phyloP scores from a whole-genome alignment of 30 jellyfish, hydroid and myxozoan genomes.

The Clytia hemisphaerica region DNA sequence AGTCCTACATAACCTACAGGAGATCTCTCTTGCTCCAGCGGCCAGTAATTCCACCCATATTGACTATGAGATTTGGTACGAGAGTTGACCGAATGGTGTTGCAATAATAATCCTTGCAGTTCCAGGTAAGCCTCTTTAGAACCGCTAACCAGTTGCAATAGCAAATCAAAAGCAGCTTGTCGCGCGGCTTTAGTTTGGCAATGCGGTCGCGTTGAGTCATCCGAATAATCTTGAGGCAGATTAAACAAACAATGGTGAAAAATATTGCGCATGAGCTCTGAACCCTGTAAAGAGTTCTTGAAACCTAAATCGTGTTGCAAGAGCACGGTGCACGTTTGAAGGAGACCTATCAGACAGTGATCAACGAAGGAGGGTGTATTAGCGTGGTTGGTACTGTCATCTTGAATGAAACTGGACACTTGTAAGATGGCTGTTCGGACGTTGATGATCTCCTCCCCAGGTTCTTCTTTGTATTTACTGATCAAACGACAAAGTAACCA shows the following conservation, averaged over 20 bases:
- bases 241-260: constrained; percentile 62
- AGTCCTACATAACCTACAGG: constrained; percentile 96
- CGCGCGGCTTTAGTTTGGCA: constrained; percentile 85
- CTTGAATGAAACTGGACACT: constrained; percentile 61
- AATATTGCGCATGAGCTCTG: constrained; percentile 44
- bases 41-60: constrained; percentile 99
- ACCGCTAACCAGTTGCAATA: constrained; percentile 67
- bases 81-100: constrained; percentile 69
- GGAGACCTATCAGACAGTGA: constrained; percentile 82
- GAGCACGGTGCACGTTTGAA: constrained; percentile 80
- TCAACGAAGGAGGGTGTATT: constrained; percentile 52
- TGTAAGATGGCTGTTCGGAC: constrained; percentile 42
- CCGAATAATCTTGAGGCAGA: constrained; percentile 44
- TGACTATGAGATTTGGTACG: constrained; percentile 60
- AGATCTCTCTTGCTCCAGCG: constrained; percentile 95
- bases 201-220: constrained; percentile 47
- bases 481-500: constrained; percentile 87
- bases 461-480: constrained; percentile 42
- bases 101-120: constrained; percentile 51
- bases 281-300: constrained; percentile 53
- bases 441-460: neutral
- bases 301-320: constrained; percentile 79
- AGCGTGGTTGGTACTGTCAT: constrained; percentile 19
- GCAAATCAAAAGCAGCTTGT: constrained; percentile 84
- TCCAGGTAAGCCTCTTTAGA: constrained; percentile 59